Evolutionary conservation across 2,113 vertebrate species (phyloP).

Genomic region (Clarias gariepinus): DNA sequence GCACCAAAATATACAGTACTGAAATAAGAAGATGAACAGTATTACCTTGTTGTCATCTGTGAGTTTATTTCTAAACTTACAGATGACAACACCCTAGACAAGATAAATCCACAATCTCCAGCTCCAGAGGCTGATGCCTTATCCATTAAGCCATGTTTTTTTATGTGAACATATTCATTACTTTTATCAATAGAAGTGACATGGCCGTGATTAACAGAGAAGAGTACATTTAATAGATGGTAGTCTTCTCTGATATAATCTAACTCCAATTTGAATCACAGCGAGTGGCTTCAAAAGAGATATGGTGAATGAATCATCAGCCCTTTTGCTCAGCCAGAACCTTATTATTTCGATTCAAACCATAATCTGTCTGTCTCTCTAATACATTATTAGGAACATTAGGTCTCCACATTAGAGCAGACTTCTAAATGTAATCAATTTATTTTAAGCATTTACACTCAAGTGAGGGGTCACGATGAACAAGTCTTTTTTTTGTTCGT

Average conservation of each 20-base stretch:
- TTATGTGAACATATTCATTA: background rate
- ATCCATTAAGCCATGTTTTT: slow-evolving; percentile 82
- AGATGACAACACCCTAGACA: no score
- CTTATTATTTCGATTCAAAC: background rate
- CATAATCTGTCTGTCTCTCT: slow-evolving; percentile 1
- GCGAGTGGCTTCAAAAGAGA: background rate
- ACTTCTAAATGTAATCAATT: background rate
- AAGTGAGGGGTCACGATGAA: background rate
- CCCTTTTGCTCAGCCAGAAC: background rate
- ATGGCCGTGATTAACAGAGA: background rate
- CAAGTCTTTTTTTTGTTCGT: background rate
- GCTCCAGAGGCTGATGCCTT: slow-evolving; percentile 99
- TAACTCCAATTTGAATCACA: slow-evolving; percentile 1
- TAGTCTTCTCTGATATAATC: background rate
- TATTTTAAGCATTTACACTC: background rate
- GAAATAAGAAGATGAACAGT: no score
- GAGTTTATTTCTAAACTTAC: no score
- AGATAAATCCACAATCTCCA: slow-evolving; percentile 83
- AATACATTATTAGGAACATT: slow-evolving; percentile 21
- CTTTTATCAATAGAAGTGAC: background rate
- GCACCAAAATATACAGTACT: no score
- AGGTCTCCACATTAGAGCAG: background rate
- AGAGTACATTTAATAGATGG: background rate
- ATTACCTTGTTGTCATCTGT: no score
- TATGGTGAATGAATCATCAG: slow-evolving; percentile 1